Evolutionary conservation across 2,797 vertebrate genomes (phyloP).

Genomic region (Coreius guichenoti): DNA sequence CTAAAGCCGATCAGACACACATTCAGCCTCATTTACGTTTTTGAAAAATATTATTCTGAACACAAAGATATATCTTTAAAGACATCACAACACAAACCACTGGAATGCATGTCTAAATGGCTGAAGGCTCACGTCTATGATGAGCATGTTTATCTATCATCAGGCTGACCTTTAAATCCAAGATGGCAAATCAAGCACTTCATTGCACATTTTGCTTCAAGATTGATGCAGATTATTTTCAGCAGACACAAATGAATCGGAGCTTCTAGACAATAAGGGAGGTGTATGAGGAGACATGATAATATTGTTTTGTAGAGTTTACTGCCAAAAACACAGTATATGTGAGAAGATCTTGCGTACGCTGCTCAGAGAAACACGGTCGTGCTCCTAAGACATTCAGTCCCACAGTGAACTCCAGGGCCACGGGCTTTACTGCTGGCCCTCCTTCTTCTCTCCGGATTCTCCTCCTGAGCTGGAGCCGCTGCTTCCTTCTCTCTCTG

Average conservation of each 20-base stretch:
- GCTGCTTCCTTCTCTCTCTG: conserved; percentile 84
- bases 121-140: conserved; percentile 1
- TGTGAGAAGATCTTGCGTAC: conserved; percentile 24
- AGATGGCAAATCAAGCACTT: neutral
- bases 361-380: conserved; percentile 23
- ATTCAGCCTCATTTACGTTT: neutral
- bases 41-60: neutral
- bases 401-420: conserved; percentile 75
- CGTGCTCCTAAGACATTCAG: conserved; percentile 74
- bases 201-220: conserved; percentile 13
- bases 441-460: conserved; percentile 86
- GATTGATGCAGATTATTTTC: neutral
- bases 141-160: neutral
- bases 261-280: conserved; percentile 1
- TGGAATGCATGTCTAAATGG: conserved; percentile 35
- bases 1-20: conserved; percentile 28
- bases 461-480: conserved; percentile 61
- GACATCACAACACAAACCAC: neutral
- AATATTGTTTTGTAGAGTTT: conserved; percentile 14
- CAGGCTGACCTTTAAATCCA: conserved; percentile 11
- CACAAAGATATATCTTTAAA: neutral
- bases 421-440: conserved; percentile 85
- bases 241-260: neutral
- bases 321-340: conserved; percentile 40
- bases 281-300: neutral